Evolutionary conservation across 2,888 invertebrate genomes (phyloP).

Genomic region (Hymenopus coronatus): DNA sequence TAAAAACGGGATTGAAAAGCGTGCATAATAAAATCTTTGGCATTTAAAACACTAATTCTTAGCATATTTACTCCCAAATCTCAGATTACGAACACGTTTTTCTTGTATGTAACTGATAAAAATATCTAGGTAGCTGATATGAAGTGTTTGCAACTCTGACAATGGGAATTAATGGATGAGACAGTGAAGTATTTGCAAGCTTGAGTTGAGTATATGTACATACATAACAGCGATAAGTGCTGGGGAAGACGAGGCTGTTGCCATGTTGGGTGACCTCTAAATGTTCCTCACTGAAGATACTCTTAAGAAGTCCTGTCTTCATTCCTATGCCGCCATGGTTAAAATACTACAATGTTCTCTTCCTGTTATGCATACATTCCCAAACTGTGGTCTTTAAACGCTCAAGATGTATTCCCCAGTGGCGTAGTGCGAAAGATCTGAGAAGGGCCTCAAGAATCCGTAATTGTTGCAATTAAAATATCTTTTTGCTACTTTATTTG

Average conservation of each 20-base stretch:
- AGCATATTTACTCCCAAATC: background rate
- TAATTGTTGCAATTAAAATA: no score
- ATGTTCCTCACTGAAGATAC: background rate
- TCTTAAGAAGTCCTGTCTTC: background rate
- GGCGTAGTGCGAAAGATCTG: no score
- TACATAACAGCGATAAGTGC: background rate
- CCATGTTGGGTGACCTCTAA: background rate
- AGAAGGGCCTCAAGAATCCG: no score
- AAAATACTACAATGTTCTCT: no score
- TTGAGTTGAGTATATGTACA: background rate
- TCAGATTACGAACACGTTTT: background rate
- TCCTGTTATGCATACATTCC: no score
- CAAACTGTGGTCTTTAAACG: no score
- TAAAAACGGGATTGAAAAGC: no score
- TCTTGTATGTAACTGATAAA: background rate
- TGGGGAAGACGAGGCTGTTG: background rate
- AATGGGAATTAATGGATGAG: background rate
- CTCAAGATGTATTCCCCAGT: no score
- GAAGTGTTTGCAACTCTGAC: background rate
- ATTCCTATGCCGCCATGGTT: no score
- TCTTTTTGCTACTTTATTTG: no score
- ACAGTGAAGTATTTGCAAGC: background rate
- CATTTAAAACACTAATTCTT: background rate
- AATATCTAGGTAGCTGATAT: background rate
- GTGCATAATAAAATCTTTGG: background rate